These are phyloP conservation scores for Apogon talboti DNA, from an alignment of 2,797 vertebrate species.

Conservation along the genomic window DNA sequence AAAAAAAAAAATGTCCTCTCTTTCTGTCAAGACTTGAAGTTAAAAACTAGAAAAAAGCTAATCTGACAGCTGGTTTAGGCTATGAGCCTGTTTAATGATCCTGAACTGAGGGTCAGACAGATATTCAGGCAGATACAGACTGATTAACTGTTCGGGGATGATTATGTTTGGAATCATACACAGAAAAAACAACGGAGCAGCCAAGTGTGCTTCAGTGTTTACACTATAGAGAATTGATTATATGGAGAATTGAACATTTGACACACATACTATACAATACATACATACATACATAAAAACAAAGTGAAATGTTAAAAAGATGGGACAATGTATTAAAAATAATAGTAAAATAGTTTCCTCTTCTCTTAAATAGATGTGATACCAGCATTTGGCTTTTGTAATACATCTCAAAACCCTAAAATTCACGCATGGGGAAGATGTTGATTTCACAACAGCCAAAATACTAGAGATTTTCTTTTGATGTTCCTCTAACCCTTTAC, in stretches of 20 bases:
- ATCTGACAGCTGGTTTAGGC: slow-evolving; percentile 53
- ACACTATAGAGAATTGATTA: too few species aligned
- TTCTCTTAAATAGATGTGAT: background rate
- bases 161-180: slow-evolving; percentile 30
- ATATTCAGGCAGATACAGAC: slow-evolving; percentile 33
- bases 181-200: slow-evolving; percentile 3
- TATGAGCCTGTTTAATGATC: slow-evolving; percentile 49
- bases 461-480: slow-evolving; percentile 13
- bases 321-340: background rate
- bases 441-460: slow-evolving; percentile 20
- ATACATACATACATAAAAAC: too few species aligned
- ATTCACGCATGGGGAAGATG: slow-evolving; percentile 5
- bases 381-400: background rate
- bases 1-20: too few species aligned
- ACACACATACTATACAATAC: too few species aligned
- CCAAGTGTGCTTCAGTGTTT: too few species aligned
- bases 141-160: slow-evolving; percentile 43
- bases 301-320: too few species aligned
- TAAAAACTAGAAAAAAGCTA: slow-evolving; percentile 13
- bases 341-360: background rate
- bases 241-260: too few species aligned
- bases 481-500: slow-evolving; percentile 10
- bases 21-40: slow-evolving; percentile 1
- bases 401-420: slow-evolving; percentile 14
- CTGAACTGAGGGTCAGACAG: slow-evolving; percentile 55